Evolutionary conservation across 2,113 vertebrate genomes (phyloP), one percentile per base, ranked within the genome.

Genomic region (Scortum barcoo): DNA sequence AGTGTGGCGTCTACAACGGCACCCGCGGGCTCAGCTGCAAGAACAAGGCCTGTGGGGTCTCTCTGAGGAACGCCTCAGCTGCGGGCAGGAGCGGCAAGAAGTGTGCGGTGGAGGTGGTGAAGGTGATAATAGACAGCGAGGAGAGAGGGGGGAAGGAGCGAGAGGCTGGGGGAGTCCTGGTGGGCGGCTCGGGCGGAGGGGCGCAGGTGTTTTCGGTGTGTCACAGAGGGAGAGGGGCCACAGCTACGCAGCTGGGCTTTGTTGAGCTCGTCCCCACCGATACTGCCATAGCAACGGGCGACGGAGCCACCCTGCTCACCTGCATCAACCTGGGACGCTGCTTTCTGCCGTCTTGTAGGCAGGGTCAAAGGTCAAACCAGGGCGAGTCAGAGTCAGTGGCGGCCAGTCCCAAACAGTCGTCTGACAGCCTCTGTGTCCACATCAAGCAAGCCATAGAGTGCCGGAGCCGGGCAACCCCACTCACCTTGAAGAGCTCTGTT

Each of bases 1-100:
- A 95, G 61, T 99, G 97, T 0, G 98, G 98, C 66, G 95, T 97
- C 3, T 98, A 97, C 92, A 99, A 99, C 0, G 97, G 98, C 83
- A 99, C 97, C 14, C 95, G 97, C 0, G 97, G 98, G 1, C 94
- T 99, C 50, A 97, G 97, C 94, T 99, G 98, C 94, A 99, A 99
- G 93, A 99, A 98, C 95, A 97, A 97, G 86, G 96, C 88, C 0
- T 99, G 98, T 0, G 97, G 97, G 2, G 91, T 96, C 0, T 93
- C 97, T 17, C 97, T 99, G 89, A 94, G 97, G 1, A 95, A 93
- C 0, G 96, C 96, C 0, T 33, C 86, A 0, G 62, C 74, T 0
- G 76, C 28, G 1, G 48, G 65, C 7, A 62, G 86, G 44, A 86
- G n/a, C 93, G 17, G 69, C 48, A 95, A 88, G 81, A 94, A 82